Evolutionary conservation across 2,888 invertebrate genomes (phyloP).

Genomic region (Cryptus viduatorius): DNA sequence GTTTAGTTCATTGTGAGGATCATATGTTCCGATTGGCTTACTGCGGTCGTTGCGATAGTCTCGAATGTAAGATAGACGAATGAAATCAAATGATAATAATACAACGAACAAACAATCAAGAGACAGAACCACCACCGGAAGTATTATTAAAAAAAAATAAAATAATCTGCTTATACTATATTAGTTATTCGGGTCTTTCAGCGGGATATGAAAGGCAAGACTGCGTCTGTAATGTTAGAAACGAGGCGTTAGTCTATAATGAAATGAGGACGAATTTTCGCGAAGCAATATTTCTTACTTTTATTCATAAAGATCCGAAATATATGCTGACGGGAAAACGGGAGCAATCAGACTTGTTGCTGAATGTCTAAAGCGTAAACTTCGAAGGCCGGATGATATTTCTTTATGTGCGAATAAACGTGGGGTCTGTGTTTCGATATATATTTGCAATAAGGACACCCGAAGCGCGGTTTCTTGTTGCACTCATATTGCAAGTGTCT

Average conservation of each 20-base stretch:
- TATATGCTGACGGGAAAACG: slow-evolving; percentile 24
- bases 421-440: slow-evolving; percentile 77
- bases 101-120: slow-evolving; percentile 1
- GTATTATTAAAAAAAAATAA: not conserved
- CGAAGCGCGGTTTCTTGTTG: slow-evolving; percentile 80
- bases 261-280: not conserved
- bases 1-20: slow-evolving; percentile 28
- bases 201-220: not conserved
- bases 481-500: slow-evolving; percentile 83
- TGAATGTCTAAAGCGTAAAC: slow-evolving; percentile 74
- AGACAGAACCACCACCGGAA: slow-evolving; percentile 26
- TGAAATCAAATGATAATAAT: not conserved
- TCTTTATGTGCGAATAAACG: slow-evolving; percentile 78
- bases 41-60: not conserved
- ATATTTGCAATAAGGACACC: slow-evolving; percentile 79
- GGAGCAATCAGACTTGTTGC: slow-evolving; percentile 18
- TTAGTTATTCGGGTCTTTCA: not conserved
- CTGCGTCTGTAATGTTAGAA: not conserved
- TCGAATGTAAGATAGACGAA: not conserved
- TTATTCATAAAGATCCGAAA: slow-evolving; percentile 34
- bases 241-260: not conserved
- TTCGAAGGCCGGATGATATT: slow-evolving; percentile 72
- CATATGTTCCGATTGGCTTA: not conserved
- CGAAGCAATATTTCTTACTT: not conserved
- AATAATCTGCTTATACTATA: not conserved